These are phyloP conservation scores for Nyctibius bracteatus DNA, from an alignment of 2,113 vertebrate genomes.

Conservation along the genomic window DNA sequence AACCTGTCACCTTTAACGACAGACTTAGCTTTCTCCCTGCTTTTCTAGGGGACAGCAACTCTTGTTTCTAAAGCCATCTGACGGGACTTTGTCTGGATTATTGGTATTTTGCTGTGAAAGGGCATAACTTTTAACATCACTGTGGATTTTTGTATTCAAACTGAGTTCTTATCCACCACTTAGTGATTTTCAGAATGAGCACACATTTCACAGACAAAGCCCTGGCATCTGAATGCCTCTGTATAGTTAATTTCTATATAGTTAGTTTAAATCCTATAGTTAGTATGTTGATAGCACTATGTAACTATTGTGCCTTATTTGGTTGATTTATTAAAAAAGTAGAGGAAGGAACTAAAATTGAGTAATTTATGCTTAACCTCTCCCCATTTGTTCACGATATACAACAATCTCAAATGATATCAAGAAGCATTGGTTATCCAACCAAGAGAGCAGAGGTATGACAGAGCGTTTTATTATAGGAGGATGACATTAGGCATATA, in stretches of 20 bases:
- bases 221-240: background rate
- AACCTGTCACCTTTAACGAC: background rate
- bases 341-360: background rate
- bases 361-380: background rate
- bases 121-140: background rate
- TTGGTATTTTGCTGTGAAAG: background rate
- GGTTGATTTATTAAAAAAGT: background rate
- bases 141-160: background rate
- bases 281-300: background rate
- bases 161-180: background rate
- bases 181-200: background rate
- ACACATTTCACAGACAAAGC: background rate
- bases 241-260: background rate
- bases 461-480: accelerated
- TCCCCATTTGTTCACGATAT: accelerated
- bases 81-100: background rate
- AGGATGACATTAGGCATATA: accelerated
- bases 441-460: background rate
- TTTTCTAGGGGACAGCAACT: background rate
- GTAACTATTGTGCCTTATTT: background rate
- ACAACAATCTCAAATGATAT: background rate
- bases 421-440: background rate
- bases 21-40: background rate
- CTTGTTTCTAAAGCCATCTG: background rate
- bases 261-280: background rate